These are phyloP conservation scores for Pseudomyrmex sp. DNA, from an alignment of 1,140 invertebrate species.

Conservation along the genomic window DNA sequence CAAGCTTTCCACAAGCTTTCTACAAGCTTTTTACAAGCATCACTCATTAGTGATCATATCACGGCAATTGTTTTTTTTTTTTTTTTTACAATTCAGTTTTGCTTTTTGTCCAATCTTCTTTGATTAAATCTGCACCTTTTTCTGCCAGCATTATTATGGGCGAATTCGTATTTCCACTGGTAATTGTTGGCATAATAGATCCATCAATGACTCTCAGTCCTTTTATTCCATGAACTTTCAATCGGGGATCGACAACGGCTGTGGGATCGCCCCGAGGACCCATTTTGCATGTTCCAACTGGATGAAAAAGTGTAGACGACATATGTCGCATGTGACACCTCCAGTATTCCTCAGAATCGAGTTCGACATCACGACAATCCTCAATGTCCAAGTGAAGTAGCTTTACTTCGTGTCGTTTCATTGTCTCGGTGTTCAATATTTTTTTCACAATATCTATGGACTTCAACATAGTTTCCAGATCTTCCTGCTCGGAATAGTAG, in stretches of 20 bases:
- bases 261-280: conserved; percentile 80
- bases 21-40: no score
- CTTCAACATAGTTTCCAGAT: conserved; percentile 81
- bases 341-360: conserved; percentile 84
- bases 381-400: conserved; percentile 53
- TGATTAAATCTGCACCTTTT: conserved; percentile 88
- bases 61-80: background rate
- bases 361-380: conserved; percentile 70
- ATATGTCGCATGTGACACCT: conserved; percentile 84
- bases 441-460: conserved; percentile 63
- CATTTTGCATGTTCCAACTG: conserved; percentile 86
- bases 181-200: conserved; percentile 91
- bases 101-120: conserved; percentile 63
- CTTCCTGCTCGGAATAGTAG: conserved; percentile 86
- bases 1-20: no score
- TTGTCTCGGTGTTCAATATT: conserved; percentile 71
- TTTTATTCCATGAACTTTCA: conserved; percentile 90
- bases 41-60: no score
- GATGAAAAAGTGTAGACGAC: conserved; percentile 83
- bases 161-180: conserved; percentile 93
- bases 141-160: conserved; percentile 92
- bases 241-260: conserved; percentile 91
- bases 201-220: conserved; percentile 91
- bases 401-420: conserved; percentile 73
- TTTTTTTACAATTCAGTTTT: background rate